Percentiles rank a stretch among this genome's conserved stretches.
These are phyloP conservation scores for Drosophila pseudotalamancana DNA, from an alignment of 2,888 invertebrate genomes.

Conservation along the genomic window DNA sequence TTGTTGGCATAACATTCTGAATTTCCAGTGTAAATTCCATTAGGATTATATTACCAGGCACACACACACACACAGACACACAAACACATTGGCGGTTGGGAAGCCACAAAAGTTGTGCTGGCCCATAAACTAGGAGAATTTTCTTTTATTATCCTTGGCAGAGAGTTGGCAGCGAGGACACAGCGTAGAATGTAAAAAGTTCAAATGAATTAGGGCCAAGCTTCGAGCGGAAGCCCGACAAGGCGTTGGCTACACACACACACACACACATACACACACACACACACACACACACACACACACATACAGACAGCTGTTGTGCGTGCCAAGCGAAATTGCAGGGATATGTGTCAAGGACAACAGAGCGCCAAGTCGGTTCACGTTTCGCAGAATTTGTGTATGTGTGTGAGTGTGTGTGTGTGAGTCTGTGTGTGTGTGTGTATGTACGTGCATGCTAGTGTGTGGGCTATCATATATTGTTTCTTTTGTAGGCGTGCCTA, in stretches of 20 bases:
- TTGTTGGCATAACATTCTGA: slow-evolving; percentile 54
- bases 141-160: slow-evolving; percentile 76
- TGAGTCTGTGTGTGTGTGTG: slow-evolving; percentile 5
- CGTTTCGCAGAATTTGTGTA: slow-evolving; percentile 16
- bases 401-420: slow-evolving; percentile 8
- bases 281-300: slow-evolving; percentile 1
- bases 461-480: slow-evolving; percentile 17
- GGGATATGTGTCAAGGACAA: slow-evolving; percentile 75
- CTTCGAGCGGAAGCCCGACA: slow-evolving; percentile 65
- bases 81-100: slow-evolving; percentile 9
- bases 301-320: slow-evolving; percentile 33
- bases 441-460: slow-evolving; percentile 20
- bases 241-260: slow-evolving; percentile 63
- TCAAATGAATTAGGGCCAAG: slow-evolving; percentile 77
- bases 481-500: slow-evolving; percentile 54
- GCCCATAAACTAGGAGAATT: slow-evolving; percentile 68
- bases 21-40: slow-evolving; percentile 78
- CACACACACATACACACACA: slow-evolving; percentile 8
- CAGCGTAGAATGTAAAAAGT: slow-evolving; percentile 43
- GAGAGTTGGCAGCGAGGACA: slow-evolving; percentile 57
- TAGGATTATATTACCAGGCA: slow-evolving; percentile 77
- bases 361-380: slow-evolving; percentile 30
- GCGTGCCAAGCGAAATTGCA: slow-evolving; percentile 66
- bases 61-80: slow-evolving; percentile 21
- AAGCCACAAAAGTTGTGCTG: slow-evolving; percentile 72